phyloP scores from a whole-genome alignment of 2,888 invertebrate genomes.

The Polymixis lichenea region DNA sequence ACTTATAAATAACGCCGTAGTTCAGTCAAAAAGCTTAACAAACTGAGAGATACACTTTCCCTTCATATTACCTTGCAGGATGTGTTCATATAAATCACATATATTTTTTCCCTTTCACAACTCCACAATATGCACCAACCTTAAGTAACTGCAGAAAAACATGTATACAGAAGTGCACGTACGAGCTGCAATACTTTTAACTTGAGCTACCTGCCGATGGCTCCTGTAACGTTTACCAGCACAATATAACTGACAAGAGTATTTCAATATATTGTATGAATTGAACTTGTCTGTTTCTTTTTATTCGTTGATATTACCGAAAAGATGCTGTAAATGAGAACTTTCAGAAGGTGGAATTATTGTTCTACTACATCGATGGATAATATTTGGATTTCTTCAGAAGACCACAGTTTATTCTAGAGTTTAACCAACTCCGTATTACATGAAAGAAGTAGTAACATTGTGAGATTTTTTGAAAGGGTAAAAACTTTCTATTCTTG shows the following conservation, averaged over 20 bases:
- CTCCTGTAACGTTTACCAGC: constrained; percentile 15
- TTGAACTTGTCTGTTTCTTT: not conserved
- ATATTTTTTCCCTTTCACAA: not conserved
- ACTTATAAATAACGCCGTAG: not conserved
- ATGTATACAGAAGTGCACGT: constrained; percentile 45
- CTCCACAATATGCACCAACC: constrained; percentile 16
- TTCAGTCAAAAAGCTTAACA: not conserved
- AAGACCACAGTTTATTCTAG: too few species aligned
- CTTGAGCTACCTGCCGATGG: constrained; percentile 51
- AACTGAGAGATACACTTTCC: not conserved
- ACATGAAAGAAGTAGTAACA: not conserved
- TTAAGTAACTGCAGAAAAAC: constrained; percentile 4
- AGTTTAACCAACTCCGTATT: too few species aligned
- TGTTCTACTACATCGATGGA: not conserved
- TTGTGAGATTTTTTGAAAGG: not conserved
- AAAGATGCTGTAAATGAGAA: not conserved
- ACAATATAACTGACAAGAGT: not conserved
- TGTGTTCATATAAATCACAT: not conserved
- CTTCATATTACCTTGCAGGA: too few species aligned
- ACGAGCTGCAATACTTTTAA: constrained; percentile 54
- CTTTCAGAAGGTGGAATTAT: not conserved
- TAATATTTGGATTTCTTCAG: too few species aligned
- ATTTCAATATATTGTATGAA: not conserved
- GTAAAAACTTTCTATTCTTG: not conserved
- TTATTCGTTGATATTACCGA: not conserved